These are phyloP conservation scores for Loripinus fragilis DNA, from an alignment of 2,888 invertebrate genomes.

Conservation along the genomic window DNA sequence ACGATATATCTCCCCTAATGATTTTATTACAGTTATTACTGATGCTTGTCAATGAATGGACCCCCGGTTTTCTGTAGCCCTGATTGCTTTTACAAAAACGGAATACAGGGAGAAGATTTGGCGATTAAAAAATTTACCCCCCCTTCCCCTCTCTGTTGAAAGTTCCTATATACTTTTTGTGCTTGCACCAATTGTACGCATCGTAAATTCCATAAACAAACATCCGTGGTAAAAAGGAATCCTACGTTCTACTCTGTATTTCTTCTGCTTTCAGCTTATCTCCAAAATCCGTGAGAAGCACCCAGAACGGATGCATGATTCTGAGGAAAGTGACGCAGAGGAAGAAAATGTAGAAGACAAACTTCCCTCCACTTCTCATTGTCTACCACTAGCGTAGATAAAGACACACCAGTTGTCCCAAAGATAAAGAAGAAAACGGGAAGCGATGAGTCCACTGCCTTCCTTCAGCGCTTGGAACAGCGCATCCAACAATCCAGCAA, in stretches of 20 bases:
- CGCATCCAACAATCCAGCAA: constrained; percentile 34
- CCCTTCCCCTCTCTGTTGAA: no score
- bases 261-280: constrained; percentile 39
- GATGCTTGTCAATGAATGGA: no score
- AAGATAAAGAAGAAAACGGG: constrained; percentile 33
- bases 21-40: no score
- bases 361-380: constrained; percentile 16
- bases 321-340: constrained; percentile 36
- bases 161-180: no score
- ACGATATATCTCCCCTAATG: no score
- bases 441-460: constrained; percentile 37
- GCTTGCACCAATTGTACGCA: no score
- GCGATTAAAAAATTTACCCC: no score
- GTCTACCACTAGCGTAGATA: constrained; percentile 34
- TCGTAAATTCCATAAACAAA: no score
- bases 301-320: constrained; percentile 17
- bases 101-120: no score
- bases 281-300: constrained; percentile 28
- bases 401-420: constrained; percentile 21
- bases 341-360: constrained; percentile 26
- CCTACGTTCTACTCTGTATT: background rate
- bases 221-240: no score
- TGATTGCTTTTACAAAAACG: no score
- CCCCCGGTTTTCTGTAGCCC: no score
- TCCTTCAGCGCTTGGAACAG: constrained; percentile 38